A percentile compares a stretch with the other conserved stretches of the same genome.
These are phyloP conservation scores for Sturmia bella DNA, from an alignment of 2,888 invertebrate genomes.

Conservation along the genomic window DNA sequence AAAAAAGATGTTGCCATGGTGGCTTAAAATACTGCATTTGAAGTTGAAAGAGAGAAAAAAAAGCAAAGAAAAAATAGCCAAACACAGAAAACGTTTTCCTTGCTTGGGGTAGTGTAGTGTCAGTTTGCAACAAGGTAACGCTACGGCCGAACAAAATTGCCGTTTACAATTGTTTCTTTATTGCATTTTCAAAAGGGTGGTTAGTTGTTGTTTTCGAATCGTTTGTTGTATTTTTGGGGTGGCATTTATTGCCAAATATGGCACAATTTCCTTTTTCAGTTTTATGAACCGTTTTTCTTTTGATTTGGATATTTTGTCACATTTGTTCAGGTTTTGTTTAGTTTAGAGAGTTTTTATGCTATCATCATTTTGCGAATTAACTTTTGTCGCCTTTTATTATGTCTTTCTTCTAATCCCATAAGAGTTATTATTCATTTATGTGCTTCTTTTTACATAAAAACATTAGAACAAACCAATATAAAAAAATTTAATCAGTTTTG, in stretches of 20 bases:
- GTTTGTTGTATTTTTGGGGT: constrained; percentile 14
- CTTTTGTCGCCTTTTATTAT: constrained; percentile 58
- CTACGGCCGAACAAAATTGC: background rate
- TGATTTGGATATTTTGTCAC: constrained; percentile 39
- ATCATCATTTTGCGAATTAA: constrained; percentile 51
- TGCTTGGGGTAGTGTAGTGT: constrained; percentile 21
- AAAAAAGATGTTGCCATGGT: constrained; percentile 41
- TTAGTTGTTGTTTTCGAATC: background rate
- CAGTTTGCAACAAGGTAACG: constrained; percentile 7
- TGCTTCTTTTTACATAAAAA: background rate
- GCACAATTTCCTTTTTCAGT: background rate
- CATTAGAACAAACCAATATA: no score
- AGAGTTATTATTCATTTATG: constrained; percentile 41
- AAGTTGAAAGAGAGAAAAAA: background rate
- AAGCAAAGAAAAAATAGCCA: background rate
- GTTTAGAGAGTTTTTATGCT: constrained; percentile 20
- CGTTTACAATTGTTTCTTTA: constrained; percentile 7
- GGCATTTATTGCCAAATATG: background rate
- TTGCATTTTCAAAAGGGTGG: constrained; percentile 25
- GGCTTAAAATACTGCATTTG: background rate
- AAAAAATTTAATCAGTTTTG: no score
- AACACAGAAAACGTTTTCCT: constrained; percentile 35
- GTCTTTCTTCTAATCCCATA: constrained; percentile 18
- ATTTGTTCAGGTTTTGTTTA: constrained; percentile 43
- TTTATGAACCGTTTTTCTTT: background rate